A percentile compares a stretch with the other conserved stretches of the same genome.
These are phyloP conservation scores for Lasioglossum zephyrum DNA, from an alignment of 2,888 invertebrate genomes.

Conservation along the genomic window DNA sequence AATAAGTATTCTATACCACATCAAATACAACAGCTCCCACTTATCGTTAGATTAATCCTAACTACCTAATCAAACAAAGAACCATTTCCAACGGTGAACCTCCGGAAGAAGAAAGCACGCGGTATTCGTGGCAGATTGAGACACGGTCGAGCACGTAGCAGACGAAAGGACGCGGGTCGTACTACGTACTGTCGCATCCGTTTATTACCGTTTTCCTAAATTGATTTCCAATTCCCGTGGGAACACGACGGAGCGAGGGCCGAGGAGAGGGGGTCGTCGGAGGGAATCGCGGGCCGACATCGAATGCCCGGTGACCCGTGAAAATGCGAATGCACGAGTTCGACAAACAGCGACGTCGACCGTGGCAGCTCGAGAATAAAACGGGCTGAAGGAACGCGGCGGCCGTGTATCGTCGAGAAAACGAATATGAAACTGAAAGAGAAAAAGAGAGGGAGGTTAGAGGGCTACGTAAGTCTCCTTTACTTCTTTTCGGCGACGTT, in stretches of 20 bases:
- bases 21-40: too few species aligned
- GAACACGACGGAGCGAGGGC: slow-evolving; percentile 9
- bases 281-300: slow-evolving; percentile 43
- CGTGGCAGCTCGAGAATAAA: slow-evolving; percentile 42
- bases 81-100: too few species aligned
- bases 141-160: not conserved
- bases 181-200: slow-evolving; percentile 53
- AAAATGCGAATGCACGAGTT: slow-evolving; percentile 81
- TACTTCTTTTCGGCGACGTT: not conserved
- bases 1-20: too few species aligned
- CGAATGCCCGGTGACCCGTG: slow-evolving; percentile 80
- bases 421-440: not conserved
- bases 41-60: too few species aligned
- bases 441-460: not conserved
- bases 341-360: slow-evolving; percentile 79
- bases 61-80: not conserved
- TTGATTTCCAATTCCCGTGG: slow-evolving; percentile 75
- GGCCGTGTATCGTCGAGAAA: slow-evolving; percentile 20
- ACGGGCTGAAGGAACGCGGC: not conserved
- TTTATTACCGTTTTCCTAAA: slow-evolving; percentile 77
- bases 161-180: not conserved
- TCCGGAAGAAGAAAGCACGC: not conserved
- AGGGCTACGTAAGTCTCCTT: not conserved
- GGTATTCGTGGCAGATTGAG: not conserved
- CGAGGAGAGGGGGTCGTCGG: slow-evolving; percentile 23